Conservation (phyloP, 2,113 vertebrate species). For the Zosterops japonicus region DNA sequence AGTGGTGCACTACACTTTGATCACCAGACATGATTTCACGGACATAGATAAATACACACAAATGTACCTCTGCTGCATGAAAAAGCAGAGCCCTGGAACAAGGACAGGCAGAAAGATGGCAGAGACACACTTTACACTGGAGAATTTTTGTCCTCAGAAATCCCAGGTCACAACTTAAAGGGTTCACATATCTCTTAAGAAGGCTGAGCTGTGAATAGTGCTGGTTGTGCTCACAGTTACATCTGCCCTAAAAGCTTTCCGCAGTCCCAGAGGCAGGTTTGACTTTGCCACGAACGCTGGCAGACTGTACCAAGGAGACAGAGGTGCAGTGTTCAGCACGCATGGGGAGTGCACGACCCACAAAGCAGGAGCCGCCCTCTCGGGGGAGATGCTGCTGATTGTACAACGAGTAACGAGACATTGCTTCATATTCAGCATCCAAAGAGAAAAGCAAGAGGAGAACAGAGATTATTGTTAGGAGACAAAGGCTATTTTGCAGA, state of each 20-base stretch:
- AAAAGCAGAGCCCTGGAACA: neutral
- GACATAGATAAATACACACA: neutral
- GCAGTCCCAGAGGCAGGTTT: neutral
- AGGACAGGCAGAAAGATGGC: neutral
- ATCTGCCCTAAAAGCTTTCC: neutral
- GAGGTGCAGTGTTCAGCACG: accelerated
- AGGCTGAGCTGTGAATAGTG: neutral
- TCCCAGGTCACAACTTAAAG: neutral
- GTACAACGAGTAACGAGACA: neutral
- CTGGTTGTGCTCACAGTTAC: neutral
- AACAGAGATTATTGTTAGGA: neutral
- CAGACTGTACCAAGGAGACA: neutral
- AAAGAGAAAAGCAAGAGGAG: neutral
- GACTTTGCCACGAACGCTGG: neutral
- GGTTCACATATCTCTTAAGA: neutral
- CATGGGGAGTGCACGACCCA: neutral
- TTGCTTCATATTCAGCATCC: neutral
- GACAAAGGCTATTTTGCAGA: neutral
- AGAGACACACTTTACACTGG: neutral
- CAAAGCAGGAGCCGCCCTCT: neutral
- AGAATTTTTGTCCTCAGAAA: neutral
- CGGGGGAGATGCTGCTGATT: neutral
- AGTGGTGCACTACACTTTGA: neutral
- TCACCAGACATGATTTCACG: neutral
- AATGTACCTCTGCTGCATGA: neutral